Conservation (phyloP, 2,888 invertebrate species). For the Pollenia angustigena region DNA sequence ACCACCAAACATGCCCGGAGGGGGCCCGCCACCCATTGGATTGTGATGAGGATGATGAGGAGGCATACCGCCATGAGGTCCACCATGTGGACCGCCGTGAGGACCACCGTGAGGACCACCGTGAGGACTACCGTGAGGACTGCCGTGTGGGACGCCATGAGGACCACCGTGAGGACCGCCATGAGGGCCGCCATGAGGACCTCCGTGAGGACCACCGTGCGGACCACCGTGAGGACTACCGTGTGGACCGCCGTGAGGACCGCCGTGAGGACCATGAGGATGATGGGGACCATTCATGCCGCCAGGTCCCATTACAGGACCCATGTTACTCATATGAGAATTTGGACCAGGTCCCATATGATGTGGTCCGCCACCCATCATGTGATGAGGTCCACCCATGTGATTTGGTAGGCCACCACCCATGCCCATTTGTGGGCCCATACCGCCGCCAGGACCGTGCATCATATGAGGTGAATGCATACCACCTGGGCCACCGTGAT, state of each 20-base stretch:
- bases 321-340: slow-evolving; percentile 75
- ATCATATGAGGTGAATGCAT: slow-evolving; percentile 82
- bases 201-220: slow-evolving; percentile 70
- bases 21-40: slow-evolving; percentile 80
- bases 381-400: slow-evolving; percentile 79
- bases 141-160: slow-evolving; percentile 81
- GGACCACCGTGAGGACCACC: slow-evolving; percentile 81
- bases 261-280: slow-evolving; percentile 64
- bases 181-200: slow-evolving; percentile 70
- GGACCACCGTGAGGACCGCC: slow-evolving; percentile 81
- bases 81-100: slow-evolving; percentile 81
- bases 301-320: slow-evolving; percentile 59
- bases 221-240: slow-evolving; percentile 76
- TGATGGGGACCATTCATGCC: slow-evolving; percentile 72
- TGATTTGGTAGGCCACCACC: slow-evolving; percentile 74
- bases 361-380: slow-evolving; percentile 72
- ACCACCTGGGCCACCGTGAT: slow-evolving; percentile 79
- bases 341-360: slow-evolving; percentile 72
- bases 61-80: slow-evolving; percentile 75
- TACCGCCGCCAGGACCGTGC: slow-evolving; percentile 77
- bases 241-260: slow-evolving; percentile 71
- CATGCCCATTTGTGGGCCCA: slow-evolving; percentile 80
- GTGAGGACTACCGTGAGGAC: slow-evolving; percentile 73
- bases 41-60: slow-evolving; percentile 79
- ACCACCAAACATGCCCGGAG: slow-evolving; percentile 76